Conservation (phyloP, 1,140 invertebrate species). For the Platorchestia sp. region DNA sequence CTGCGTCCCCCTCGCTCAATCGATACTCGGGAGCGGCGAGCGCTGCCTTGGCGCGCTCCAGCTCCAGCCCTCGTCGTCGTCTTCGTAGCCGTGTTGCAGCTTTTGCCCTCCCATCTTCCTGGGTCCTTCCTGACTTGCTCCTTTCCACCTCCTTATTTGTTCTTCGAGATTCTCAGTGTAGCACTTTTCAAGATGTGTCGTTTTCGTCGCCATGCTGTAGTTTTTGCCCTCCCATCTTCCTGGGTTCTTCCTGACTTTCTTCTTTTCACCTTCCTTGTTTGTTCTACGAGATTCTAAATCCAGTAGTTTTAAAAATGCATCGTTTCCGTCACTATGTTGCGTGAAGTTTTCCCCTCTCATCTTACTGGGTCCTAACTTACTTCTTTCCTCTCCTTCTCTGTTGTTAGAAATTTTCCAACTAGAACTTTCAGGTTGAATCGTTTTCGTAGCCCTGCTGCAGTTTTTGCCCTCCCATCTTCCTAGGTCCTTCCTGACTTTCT, state of each 20-base stretch:
- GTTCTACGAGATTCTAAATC: too few relatives aligned
- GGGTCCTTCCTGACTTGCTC: background rate
- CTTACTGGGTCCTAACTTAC: too few relatives aligned
- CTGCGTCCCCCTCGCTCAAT: slow-evolving; percentile 22
- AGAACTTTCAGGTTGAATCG: too few relatives aligned
- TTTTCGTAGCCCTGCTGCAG: background rate
- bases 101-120: background rate
- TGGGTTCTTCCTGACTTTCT: background rate
- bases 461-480: background rate
- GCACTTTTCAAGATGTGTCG: too few relatives aligned
- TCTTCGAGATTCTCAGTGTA: background rate
- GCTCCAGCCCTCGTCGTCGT: background rate
- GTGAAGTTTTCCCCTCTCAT: too few relatives aligned
- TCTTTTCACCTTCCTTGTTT: too few relatives aligned
- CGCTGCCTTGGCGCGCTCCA: background rate
- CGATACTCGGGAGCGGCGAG: background rate
- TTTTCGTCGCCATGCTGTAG: background rate
- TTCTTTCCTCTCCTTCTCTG: too few relatives aligned
- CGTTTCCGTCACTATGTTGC: too few relatives aligned
- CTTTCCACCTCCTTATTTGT: background rate
- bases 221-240: background rate
- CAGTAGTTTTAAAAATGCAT: too few relatives aligned
- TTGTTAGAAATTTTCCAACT: too few relatives aligned
- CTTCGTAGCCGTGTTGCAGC: background rate
- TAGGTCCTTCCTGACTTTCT: background rate